Conservation (phyloP, 2,797 vertebrate species). For the Gymnodraco acuticeps region DNA sequence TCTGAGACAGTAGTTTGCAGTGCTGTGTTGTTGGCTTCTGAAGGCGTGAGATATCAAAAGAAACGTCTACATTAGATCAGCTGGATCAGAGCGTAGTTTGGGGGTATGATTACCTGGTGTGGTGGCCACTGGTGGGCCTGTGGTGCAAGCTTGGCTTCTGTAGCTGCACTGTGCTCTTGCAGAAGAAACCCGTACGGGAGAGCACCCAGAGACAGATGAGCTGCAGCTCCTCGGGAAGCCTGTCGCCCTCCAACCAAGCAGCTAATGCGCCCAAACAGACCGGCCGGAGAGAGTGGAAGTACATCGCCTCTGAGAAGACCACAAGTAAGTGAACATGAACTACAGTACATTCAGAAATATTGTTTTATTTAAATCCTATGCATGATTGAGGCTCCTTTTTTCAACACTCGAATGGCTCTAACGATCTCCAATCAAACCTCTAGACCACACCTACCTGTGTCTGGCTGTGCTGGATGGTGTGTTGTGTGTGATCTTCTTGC, state of each 20-base stretch:
- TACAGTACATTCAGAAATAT: neutral
- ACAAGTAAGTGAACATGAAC: constrained; percentile 87
- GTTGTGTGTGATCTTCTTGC: constrained; percentile 97
- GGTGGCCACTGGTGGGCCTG: constrained; percentile 64
- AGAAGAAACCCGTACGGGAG: constrained; percentile 98
- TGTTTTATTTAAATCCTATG: neutral
- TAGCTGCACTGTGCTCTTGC: constrained; percentile 98
- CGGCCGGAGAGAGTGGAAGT: constrained; percentile 97
- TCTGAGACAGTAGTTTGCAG: constrained; percentile 42
- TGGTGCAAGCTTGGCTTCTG: constrained; percentile 89
- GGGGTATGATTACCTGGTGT: constrained; percentile 39
- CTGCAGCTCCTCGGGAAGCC: constrained; percentile 94
- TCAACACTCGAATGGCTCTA: neutral
- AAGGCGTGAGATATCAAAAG: constrained; percentile 9
- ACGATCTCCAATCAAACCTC: constrained; percentile 7
- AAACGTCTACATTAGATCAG: constrained; percentile 13
- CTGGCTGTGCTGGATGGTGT: constrained; percentile 95
- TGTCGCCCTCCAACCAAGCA: constrained; percentile 93
- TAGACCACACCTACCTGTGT: constrained; percentile 96
- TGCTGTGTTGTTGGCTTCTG: constrained; percentile 45
- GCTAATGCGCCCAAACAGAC: constrained; percentile 89
- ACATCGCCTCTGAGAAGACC: constrained; percentile 98
- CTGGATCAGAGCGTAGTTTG: constrained; percentile 23
- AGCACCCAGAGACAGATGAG: constrained; percentile 95
- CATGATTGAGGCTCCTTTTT: neutral